Percentiles rank a stretch among this genome's conserved stretches.
phyloP scores from a whole-genome alignment of 1,140 invertebrate species.

The Adelges cooleyi region DNA sequence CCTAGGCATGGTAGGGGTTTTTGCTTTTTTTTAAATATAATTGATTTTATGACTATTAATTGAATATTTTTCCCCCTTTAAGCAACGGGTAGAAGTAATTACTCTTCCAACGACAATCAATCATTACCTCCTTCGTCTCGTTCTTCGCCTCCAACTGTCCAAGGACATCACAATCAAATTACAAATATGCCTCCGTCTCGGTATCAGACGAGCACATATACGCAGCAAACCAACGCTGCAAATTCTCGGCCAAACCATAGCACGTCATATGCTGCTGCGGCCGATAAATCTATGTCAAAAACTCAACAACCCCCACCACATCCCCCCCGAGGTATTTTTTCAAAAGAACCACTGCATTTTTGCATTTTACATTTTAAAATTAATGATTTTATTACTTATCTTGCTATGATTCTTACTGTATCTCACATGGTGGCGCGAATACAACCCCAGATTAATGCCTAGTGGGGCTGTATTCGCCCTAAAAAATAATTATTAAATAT shows the following conservation, averaged over 20 bases:
- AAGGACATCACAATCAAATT: constrained; percentile 19
- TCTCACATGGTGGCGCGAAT: too few species aligned
- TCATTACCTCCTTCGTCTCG: constrained; percentile 11
- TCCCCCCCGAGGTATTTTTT: constrained; percentile 6
- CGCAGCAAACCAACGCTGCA: constrained; percentile 6
- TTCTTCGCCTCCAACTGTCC: constrained; percentile 8
- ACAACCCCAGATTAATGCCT: too few species aligned
- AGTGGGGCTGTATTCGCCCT: too few species aligned
- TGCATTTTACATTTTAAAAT: too few species aligned
- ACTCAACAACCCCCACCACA: constrained; percentile 9
- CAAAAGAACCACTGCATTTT: too few species aligned
- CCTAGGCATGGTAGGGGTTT: constrained; percentile 7
- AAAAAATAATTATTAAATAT: too few species aligned
- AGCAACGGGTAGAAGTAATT: constrained; percentile 12
- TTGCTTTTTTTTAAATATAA: neutral
- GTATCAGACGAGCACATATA: constrained; percentile 13
- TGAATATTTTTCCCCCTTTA: neutral
- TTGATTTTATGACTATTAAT: neutral
- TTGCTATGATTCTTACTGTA: too few species aligned
- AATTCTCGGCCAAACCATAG: constrained; percentile 10
- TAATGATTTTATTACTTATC: too few species aligned
- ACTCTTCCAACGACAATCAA: constrained; percentile 23
- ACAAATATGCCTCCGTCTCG: neutral
- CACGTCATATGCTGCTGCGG: constrained; percentile 22
- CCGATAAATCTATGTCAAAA: constrained; percentile 23